Conservation (phyloP, 1,140 invertebrate genomes). For the Drosophila melanica region DNA sequence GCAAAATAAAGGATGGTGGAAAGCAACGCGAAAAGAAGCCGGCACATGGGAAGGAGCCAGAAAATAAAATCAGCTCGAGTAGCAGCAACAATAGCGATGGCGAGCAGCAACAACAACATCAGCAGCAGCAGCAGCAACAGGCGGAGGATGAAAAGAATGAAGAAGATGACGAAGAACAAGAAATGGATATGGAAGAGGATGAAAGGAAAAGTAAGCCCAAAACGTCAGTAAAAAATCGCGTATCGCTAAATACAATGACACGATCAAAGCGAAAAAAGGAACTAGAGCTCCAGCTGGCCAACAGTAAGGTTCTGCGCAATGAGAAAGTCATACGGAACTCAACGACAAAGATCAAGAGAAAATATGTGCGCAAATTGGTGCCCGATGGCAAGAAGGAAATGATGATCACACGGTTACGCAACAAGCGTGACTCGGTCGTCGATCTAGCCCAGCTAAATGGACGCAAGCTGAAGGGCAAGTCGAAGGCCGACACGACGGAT, state of each 20-base stretch:
- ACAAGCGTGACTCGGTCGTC: slow-evolving; percentile 45
- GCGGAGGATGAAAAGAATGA: background rate
- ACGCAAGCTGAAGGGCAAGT: slow-evolving; percentile 42
- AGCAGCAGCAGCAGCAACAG: slow-evolving; percentile 3
- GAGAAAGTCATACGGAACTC: slow-evolving; percentile 81
- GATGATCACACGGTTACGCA: slow-evolving; percentile 59
- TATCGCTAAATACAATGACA: slow-evolving; percentile 80
- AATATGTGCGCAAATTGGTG: slow-evolving; percentile 73
- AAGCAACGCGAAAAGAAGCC: background rate
- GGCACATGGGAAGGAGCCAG: slow-evolving; percentile 2
- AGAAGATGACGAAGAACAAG: slow-evolving; percentile 2
- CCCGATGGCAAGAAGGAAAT: slow-evolving; percentile 69
- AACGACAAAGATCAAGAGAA: slow-evolving; percentile 74
- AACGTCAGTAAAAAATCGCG: slow-evolving; percentile 44
- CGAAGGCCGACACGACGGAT: background rate
- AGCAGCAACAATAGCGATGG: slow-evolving; percentile 3
- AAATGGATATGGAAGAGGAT: slow-evolving; percentile 1
- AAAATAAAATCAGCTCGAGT: slow-evolving; percentile 13
- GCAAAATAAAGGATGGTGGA: background rate
- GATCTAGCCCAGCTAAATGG: slow-evolving; percentile 47
- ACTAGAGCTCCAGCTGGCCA: slow-evolving; percentile 77
- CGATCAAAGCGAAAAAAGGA: slow-evolving; percentile 80
- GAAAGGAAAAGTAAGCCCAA: slow-evolving; percentile 17
- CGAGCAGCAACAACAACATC: slow-evolving; percentile 1
- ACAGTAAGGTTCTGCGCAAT: slow-evolving; percentile 81